Evolutionary conservation across 2,113 vertebrate species (phyloP).

Genomic region (Eptesicus fuscus): DNA sequence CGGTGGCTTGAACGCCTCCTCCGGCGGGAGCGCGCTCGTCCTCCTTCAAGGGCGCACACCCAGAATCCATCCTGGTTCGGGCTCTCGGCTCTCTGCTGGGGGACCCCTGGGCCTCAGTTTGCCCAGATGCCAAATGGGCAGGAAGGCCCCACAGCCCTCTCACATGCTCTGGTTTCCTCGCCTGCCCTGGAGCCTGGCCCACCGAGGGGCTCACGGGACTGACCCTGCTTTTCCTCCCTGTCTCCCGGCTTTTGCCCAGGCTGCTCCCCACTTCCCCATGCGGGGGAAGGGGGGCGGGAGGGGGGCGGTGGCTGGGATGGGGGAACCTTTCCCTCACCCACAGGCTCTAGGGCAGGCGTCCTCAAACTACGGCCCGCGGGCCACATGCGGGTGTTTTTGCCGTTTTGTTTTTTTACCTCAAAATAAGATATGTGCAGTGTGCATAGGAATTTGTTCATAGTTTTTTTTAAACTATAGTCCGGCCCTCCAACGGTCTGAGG

Average conservation of each 20-base stretch:
- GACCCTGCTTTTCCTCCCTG: accelerated
- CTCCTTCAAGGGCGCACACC: background rate
- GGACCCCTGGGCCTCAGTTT: background rate
- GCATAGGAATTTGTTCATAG: no score
- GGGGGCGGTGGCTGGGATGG: no score
- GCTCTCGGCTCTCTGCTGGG: background rate
- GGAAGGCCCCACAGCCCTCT: background rate
- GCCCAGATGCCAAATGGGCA: background rate
- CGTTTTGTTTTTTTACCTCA: no score
- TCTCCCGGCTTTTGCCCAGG: accelerated
- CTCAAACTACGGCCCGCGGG: no score
- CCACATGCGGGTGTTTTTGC: no score
- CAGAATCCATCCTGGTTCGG: background rate
- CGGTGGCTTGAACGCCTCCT: background rate
- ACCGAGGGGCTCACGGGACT: no score
- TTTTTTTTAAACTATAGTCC: no score
- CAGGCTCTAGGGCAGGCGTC: background rate
- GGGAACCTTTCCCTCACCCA: background rate
- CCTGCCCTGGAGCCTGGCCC: background rate
- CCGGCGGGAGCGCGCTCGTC: background rate
- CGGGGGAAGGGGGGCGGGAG: no score
- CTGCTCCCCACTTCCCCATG: no score
- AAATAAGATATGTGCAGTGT: no score
- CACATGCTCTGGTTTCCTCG: no score
- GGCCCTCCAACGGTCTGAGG: no score